Conservation (phyloP, 2,113 vertebrate species). For the Laterallus jamaicensis region DNA sequence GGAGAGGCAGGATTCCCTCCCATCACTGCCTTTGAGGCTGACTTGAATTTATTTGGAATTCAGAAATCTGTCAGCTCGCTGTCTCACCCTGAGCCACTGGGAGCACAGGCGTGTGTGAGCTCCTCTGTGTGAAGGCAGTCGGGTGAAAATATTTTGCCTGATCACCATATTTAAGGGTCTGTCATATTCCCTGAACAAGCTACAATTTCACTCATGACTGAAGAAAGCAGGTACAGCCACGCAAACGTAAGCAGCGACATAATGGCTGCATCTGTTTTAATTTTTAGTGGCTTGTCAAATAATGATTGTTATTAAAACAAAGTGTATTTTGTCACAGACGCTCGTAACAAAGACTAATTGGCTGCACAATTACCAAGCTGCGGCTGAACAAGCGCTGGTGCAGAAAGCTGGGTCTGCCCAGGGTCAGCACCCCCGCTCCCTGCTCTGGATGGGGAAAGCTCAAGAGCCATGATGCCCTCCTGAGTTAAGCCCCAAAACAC, state of each 20-base stretch:
- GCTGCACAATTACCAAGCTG: conserved; percentile 31
- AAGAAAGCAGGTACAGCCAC: conserved; percentile 23
- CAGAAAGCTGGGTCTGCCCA: conserved; percentile 11
- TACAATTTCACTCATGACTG: conserved; percentile 62
- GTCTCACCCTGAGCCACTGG: conserved; percentile 27
- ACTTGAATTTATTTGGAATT: conserved; percentile 26
- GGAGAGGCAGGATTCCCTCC: not conserved
- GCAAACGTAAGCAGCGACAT: conserved; percentile 28
- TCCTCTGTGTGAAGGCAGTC: conserved; percentile 33
- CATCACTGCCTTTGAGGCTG: not conserved
- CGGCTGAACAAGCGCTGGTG: not conserved
- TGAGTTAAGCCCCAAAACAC: not conserved
- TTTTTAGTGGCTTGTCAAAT: conserved; percentile 55
- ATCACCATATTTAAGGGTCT: conserved; percentile 46
- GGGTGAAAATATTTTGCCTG: conserved; percentile 51
- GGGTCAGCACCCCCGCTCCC: not conserved
- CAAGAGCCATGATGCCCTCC: not conserved
- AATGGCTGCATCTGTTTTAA: conserved; percentile 57
- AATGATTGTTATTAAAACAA: conserved; percentile 56
- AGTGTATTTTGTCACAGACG: conserved; percentile 51
- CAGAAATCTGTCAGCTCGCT: conserved; percentile 16
- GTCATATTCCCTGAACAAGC: conserved; percentile 47
- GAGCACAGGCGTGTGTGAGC: not conserved
- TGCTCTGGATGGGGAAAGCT: not conserved
- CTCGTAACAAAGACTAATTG: conserved; percentile 35